A percentile compares a stretch with the other conserved stretches of the same genome.
These are phyloP conservation scores for Ceratina japonica DNA, from an alignment of 1,140 invertebrate genomes.

Conservation along the genomic window DNA sequence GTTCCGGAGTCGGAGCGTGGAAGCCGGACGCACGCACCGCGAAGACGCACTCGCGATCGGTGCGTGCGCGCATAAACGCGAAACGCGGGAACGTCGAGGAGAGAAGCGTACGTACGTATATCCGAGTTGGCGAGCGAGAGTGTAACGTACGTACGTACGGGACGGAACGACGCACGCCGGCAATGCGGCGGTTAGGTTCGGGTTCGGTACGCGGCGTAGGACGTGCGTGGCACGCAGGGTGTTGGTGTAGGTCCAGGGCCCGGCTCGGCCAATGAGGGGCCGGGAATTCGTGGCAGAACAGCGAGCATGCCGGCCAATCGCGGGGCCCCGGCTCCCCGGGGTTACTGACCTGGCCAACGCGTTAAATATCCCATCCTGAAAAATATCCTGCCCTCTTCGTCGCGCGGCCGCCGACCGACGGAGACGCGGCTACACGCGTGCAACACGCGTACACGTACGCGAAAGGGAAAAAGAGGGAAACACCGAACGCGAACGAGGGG, in stretches of 20 bases:
- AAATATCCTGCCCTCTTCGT: constrained; percentile 75
- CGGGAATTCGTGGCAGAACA: constrained; percentile 76
- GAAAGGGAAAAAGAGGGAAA: constrained; percentile 49
- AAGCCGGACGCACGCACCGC: not conserved
- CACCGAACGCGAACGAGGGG: constrained; percentile 17
- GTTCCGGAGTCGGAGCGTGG: not conserved
- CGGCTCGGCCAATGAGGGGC: constrained; percentile 75
- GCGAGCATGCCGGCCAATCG: constrained; percentile 74
- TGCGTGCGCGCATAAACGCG: not conserved
- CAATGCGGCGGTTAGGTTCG: not conserved
- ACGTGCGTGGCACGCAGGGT: constrained; percentile 62
- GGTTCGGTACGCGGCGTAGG: constrained; percentile 53
- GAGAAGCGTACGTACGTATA: constrained; percentile 47
- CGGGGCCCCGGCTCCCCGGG: constrained; percentile 69
- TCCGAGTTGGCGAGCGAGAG: not conserved
- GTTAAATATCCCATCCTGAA: constrained; percentile 80
- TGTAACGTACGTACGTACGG: too few relatives aligned
- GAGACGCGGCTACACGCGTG: constrained; percentile 48
- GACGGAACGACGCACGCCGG: too few relatives aligned
- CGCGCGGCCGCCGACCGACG: constrained; percentile 29
- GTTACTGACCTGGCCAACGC: constrained; percentile 78
- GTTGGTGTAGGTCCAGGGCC: constrained; percentile 80
- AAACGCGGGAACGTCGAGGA: not conserved
- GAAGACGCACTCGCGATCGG: constrained; percentile 16
- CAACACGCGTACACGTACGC: constrained; percentile 32